Evolutionary conservation across 2,113 vertebrate genomes (phyloP).

Genomic region (Morone saxatilis): DNA sequence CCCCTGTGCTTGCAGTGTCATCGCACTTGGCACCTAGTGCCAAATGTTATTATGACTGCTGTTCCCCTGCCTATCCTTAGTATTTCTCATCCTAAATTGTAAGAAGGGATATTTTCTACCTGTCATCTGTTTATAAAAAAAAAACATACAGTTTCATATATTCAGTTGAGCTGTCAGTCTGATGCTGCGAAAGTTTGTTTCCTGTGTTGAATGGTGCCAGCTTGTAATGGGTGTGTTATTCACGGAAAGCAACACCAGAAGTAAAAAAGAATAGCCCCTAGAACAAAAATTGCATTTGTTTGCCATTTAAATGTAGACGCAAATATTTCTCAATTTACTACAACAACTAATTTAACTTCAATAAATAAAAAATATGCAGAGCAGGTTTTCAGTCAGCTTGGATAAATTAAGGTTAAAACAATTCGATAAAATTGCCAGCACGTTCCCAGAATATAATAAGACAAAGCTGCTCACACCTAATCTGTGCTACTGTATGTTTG

Average conservation of each 20-base stretch:
- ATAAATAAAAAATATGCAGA: neutral
- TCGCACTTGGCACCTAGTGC: neutral
- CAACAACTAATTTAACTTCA: neutral
- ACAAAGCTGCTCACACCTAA: slow-evolving; percentile 5
- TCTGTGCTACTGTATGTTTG: neutral
- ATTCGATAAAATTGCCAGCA: slow-evolving; percentile 13
- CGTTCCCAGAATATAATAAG: slow-evolving; percentile 13
- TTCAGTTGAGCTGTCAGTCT: neutral
- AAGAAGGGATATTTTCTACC: slow-evolving; percentile 8
- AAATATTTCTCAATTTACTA: neutral
- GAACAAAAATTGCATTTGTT: neutral
- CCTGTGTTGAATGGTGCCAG: neutral
- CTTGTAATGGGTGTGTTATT: neutral
- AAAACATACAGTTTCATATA: neutral
- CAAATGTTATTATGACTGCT: neutral
- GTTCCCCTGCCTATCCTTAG: slow-evolving; percentile 4
- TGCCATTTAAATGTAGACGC: neutral
- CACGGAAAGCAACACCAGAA: neutral
- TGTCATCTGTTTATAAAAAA: neutral
- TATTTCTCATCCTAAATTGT: neutral
- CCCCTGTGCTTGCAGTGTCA: neutral
- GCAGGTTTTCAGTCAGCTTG: neutral
- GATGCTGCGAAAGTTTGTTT: neutral
- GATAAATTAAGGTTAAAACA: slow-evolving; percentile 25
- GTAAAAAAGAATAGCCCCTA: neutral